Evolutionary conservation across 2,888 invertebrate species (phyloP).

Genomic region (Buathra laborator): DNA sequence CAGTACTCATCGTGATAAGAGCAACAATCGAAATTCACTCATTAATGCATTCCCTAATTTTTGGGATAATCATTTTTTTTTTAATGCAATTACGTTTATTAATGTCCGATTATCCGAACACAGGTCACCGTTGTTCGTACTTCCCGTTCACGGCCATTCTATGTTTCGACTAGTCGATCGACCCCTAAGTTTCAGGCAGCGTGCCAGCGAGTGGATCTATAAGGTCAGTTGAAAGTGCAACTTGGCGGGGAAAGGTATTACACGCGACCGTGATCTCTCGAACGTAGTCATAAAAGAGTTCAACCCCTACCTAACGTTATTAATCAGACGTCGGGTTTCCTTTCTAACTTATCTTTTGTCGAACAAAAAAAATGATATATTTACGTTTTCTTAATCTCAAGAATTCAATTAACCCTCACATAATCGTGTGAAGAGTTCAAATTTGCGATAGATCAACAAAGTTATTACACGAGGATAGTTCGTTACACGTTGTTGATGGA

Average conservation of each 20-base stretch:
- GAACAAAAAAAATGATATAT: slow-evolving; percentile 39
- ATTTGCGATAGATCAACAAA: slow-evolving; percentile 27
- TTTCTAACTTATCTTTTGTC: neutral
- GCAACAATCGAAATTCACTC: neutral
- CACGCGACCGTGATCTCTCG: slow-evolving; percentile 69
- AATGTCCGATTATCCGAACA: neutral
- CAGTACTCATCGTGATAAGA: too few species aligned
- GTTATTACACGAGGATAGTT: slow-evolving; percentile 12
- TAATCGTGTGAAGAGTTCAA: neutral
- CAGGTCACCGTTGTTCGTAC: slow-evolving; percentile 53
- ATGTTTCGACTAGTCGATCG: slow-evolving; percentile 82
- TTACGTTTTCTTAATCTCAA: slow-evolving; percentile 10
- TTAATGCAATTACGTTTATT: neutral
- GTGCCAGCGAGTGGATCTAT: slow-evolving; percentile 81
- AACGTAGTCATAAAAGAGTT: slow-evolving; percentile 73
- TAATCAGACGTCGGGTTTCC: slow-evolving; percentile 39
- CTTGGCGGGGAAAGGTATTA: slow-evolving; percentile 46
- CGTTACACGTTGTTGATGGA: slow-evolving; percentile 10
- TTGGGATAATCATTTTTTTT: neutral
- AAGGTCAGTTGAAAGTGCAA: slow-evolving; percentile 78
- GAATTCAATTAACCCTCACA: slow-evolving; percentile 24
- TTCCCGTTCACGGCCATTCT: slow-evolving; percentile 77
- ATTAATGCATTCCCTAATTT: neutral
- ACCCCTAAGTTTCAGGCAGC: slow-evolving; percentile 79
- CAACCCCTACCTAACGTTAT: slow-evolving; percentile 66